phyloP scores from a whole-genome alignment of 2,888 invertebrate genomes.

The Muschampia plurimacula region DNA sequence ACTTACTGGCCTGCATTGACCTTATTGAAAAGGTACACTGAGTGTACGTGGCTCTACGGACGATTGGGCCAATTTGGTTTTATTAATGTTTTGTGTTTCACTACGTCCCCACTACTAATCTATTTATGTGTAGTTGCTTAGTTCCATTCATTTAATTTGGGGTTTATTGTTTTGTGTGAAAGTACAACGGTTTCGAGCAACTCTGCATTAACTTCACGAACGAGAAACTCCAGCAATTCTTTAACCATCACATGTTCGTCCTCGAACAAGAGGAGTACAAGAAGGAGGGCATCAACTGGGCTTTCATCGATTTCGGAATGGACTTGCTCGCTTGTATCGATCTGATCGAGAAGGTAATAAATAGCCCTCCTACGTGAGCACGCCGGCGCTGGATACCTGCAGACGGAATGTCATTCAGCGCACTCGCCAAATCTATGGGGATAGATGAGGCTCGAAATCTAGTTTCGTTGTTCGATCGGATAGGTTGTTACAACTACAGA shows the following conservation, averaged over 20 bases:
- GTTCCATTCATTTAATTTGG: slow-evolving; percentile 60
- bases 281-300: slow-evolving; percentile 97
- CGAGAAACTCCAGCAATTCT: slow-evolving; percentile 98
- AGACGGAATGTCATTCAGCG: slow-evolving; percentile 53
- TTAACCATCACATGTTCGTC: slow-evolving; percentile 99
- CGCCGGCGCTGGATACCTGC: slow-evolving; percentile 53
- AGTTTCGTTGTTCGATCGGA: slow-evolving; percentile 40
- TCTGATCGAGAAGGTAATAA: slow-evolving; percentile 96
- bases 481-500: slow-evolving; percentile 60
- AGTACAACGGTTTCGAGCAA: slow-evolving; percentile 99
- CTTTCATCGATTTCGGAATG: slow-evolving; percentile 99
- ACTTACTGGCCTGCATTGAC: slow-evolving; percentile 99
- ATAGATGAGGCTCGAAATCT: slow-evolving; percentile 49
- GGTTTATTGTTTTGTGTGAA: slow-evolving; percentile 74
- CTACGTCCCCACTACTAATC: slow-evolving; percentile 61
- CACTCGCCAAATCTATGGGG: slow-evolving; percentile 51
- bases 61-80: slow-evolving; percentile 52
- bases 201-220: slow-evolving; percentile 99
- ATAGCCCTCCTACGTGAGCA: slow-evolving; percentile 60
- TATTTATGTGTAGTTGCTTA: slow-evolving; percentile 52
- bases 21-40: slow-evolving; percentile 97
- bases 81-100: slow-evolving; percentile 52
- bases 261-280: slow-evolving; percentile 99
- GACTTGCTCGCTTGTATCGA: slow-evolving; percentile 98
- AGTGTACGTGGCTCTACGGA: slow-evolving; percentile 64